Base-by-base conservation (phyloP, 2,888 invertebrate genomes). In the Dermolepida albohirtum region DNA sequence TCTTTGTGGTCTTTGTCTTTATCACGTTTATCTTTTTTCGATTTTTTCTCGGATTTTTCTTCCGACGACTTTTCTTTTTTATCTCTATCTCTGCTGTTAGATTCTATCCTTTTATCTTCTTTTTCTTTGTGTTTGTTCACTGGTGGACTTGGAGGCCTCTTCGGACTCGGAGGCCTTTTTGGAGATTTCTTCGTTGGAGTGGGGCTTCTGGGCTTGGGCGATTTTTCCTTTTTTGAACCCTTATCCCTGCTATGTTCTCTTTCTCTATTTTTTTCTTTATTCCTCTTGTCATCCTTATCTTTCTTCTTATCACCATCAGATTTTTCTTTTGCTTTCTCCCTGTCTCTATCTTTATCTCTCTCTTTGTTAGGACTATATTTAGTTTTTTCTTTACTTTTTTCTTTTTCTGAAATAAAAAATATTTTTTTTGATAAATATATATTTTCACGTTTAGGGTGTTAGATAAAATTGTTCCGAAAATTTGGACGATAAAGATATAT, bases 351-450 rank as follows among this genome's bases (percentile, higher is more conserved):
- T 78, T 83, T 75, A 57, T 80, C 77, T 78, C 83, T 74, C 71
- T 87, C 81, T 74, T 87, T 89, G 70, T 88, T 86, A 1, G 88
- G 87, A 73, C 87, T 89, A 59, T 85, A 85, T 75, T 89, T 88
- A 71, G 75, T 77, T 83, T 86, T 77, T 67, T 71, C 64, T 74
- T 80, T 80, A 76, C 84, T 71, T 81, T 83, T 77, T 6, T 75
- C 72, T 57, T 70, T 70, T 14, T 73, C 71, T 68, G 51, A 66
- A 65, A 55, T n/a, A 62, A 14, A 43, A 54, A 41, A 34, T 14
- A 41, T 40, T 22, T 22, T 22, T 22, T n/a, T n/a, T n/a, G n/a
- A n/a, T n/a, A n/a, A n/a, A n/a, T n/a, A n/a, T n/a, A n/a, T n/a
- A n/a, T n/a, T n/a, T n/a, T n/a, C n/a, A n/a, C n/a, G n/a, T n/a